Evolutionary conservation across 2,888 invertebrate species (phyloP), one percentile per base, ranked within the genome.

Genomic region (Halocaridina rubra): DNA sequence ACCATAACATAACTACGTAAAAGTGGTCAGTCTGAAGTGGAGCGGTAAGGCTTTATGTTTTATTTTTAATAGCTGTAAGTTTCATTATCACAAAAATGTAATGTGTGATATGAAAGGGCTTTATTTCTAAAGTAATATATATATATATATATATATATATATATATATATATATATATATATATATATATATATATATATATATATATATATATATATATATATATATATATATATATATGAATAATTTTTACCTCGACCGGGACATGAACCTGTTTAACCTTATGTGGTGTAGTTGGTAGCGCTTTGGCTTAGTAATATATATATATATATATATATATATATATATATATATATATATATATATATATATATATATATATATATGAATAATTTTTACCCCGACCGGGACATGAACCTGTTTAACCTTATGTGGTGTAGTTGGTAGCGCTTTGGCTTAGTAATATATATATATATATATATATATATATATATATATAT

Each of bases 91-190:
- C n/a, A 61, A 1, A 59, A 19, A 59, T 59, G n/a, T 19, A 19
- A 59, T 59, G 22, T 59, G 22, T 61, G 27, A 27, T 29, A 71
- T 71, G 33, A n/a, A 71, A 71, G 16, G 46, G 39, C 27, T 46
- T 16, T 46, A 3, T 46, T 39, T 2, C 27, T 0, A 57, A 29
- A 75, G 4, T 22, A 10, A 3, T n/a, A 75, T 3, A 53, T 24
- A 75, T 53, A 75, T 53, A 1, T 4, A 71, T 19, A 71, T n/a
- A 71, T 32, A 71, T 32, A 71, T 32, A 71, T 32, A 71, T 32
- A 71, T 71, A 71, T 71, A 71, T 71, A 71, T 32, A 71, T 32
- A 71, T 32, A 71, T 32, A 32, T 71, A 32, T 32, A 71, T 71
- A 71, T 30, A 30, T 30, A 69, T 69, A 69, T 69, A 69, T 69